Evolutionary conservation across 2,888 invertebrate genomes (phyloP), one percentile per base, ranked within the genome.

Genomic region (Tipula confusa): DNA sequence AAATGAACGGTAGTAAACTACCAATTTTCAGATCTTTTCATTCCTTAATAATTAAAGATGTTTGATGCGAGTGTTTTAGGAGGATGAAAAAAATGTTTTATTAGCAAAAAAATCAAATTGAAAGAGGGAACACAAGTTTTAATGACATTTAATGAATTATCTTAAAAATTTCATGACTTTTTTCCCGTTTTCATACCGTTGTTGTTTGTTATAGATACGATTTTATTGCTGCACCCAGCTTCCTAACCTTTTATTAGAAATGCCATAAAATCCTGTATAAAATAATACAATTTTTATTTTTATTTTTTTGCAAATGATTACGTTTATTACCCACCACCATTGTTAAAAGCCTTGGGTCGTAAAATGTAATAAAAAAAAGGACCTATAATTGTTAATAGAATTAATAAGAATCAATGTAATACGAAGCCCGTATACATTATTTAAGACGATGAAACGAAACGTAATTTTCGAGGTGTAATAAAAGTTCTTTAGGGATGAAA

Each of bases 91-190:
- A 43, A 43, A 43, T 31, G 3, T 3, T 31, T 5, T 7, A 31
- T 31, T 5, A 31, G 31, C 31, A 31, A 31, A 13, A 38, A 13
- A 5, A 38, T 2, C 18, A 48, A 3, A 43, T 1, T 43, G 43
- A 43, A 18, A 64, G 64, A 64, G 64, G 64, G 64, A 64, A 64
- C 24, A 64, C 64, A 64, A 64, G n/a, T 64, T 64, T 64, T 64
- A 64, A 64, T 64, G 64, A 64, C 64, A 64, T 64, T 64, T 64
- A 64, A 64, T 64, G 64, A 64, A 64, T 64, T 64, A 64, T 64
- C 64, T 64, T 64, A 64, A n/a, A n/a, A 64, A 64, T 64, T 64
- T 64, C 64, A 64, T 64, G 64, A 64, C 64, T 64, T 64, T 64
- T 0, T 24, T 11, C 2, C 1, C 24, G 64, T 64, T 64, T 18